Conservation (phyloP, 2,888 invertebrate species). For the Oscheius sp. region DNA sequence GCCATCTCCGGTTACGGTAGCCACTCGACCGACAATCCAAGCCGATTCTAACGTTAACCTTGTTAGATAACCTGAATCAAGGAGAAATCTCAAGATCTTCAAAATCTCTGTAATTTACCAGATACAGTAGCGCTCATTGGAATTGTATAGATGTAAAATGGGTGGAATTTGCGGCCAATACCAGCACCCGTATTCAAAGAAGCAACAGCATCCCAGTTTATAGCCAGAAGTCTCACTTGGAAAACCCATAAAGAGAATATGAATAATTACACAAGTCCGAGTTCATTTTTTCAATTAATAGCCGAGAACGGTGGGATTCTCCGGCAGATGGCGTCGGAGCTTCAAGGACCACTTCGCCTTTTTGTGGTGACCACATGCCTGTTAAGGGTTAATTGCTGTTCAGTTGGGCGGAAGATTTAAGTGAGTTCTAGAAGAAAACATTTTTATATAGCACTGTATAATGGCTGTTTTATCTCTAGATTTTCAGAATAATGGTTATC, state of each 20-base stretch:
- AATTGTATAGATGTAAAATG: too few relatives aligned
- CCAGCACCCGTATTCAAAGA: too few relatives aligned
- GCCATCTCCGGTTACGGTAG: slow-evolving; percentile 26
- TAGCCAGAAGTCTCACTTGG: background rate
- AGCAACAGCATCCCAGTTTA: too few relatives aligned
- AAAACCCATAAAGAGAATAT: background rate
- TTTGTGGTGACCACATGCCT: slow-evolving; percentile 14
- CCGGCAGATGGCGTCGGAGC: slow-evolving; percentile 24
- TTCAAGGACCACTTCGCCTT: slow-evolving; percentile 31
- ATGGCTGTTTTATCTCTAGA: too few relatives aligned
- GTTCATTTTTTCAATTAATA: background rate
- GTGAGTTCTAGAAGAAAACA: too few relatives aligned
- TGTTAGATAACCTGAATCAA: too few relatives aligned
- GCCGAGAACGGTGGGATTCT: background rate
- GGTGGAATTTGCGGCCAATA: too few relatives aligned
- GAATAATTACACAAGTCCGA: background rate
- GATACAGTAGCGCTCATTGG: too few relatives aligned
- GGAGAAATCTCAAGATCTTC: too few relatives aligned
- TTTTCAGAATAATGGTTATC: too few relatives aligned
- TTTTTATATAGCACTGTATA: too few relatives aligned
- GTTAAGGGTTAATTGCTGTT: slow-evolving; percentile 16
- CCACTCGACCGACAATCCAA: slow-evolving; percentile 21
- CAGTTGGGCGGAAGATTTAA: slow-evolving; percentile 6
- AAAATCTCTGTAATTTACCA: too few relatives aligned
- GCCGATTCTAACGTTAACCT: background rate